Evolutionary conservation across 2,797 vertebrate species (phyloP).

Genomic region (Leptatherina wallacei): DNA sequence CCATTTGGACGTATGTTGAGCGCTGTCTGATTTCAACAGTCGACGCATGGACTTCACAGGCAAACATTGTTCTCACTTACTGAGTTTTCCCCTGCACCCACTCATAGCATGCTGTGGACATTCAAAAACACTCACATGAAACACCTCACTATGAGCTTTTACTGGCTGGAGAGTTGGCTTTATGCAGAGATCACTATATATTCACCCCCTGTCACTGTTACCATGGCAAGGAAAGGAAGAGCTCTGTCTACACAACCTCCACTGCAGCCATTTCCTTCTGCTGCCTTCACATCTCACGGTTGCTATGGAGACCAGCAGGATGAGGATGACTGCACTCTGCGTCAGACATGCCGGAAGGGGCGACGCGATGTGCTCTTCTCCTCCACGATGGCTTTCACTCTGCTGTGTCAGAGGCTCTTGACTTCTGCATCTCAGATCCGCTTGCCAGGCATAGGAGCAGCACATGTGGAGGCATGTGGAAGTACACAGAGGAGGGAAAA

Average conservation of each 20-base stretch:
- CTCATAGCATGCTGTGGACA: constrained; percentile 53
- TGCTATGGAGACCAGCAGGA: constrained; percentile 78
- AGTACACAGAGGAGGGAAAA: constrained; percentile 40
- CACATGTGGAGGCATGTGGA: constrained; percentile 55
- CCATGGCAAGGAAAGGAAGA: constrained; percentile 82
- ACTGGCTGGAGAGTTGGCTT: constrained; percentile 60
- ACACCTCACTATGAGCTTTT: constrained; percentile 69
- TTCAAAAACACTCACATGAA: constrained; percentile 65
- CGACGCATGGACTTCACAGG: constrained; percentile 48
- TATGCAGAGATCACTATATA: constrained; percentile 74
- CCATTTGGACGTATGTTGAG: constrained; percentile 33
- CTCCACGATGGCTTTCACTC: constrained; percentile 70
- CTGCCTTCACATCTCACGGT: constrained; percentile 78
- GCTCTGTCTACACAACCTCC: constrained; percentile 75
- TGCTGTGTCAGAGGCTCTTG: constrained; percentile 76
- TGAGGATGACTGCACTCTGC: constrained; percentile 80
- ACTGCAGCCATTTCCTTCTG: constrained; percentile 78
- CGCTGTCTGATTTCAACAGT: constrained; percentile 51
- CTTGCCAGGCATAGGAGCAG: constrained; percentile 40
- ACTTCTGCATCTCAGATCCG: constrained; percentile 62
- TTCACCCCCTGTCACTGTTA: constrained; percentile 82
- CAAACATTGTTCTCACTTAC: constrained; percentile 60
- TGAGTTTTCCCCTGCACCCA: constrained; percentile 62
- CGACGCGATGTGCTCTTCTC: constrained; percentile 72
- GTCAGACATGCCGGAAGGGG: constrained; percentile 82